Base-by-base conservation (phyloP, 2,113 vertebrate species). In the Notarius quadriscutis region DNA sequence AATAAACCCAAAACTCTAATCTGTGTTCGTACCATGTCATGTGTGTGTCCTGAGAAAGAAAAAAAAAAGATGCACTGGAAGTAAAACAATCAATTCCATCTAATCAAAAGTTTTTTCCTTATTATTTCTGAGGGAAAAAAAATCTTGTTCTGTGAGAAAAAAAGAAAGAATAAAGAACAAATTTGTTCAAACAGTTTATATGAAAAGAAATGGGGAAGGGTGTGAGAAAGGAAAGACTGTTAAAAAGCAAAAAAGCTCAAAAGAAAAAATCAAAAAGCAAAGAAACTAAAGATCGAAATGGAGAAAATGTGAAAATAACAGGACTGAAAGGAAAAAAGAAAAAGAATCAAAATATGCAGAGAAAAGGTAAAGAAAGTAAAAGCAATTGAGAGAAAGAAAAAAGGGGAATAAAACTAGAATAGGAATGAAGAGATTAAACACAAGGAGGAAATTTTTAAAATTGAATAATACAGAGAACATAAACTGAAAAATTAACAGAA, bases 1-100 rank as follows among this genome's bases (percentile, higher is more conserved):
- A 91, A 92, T 91, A 91, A 92, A 92, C 74, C 18, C 85, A 92
- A 92, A 90, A 85, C 69, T 60, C 83, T 55, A 86, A 62, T 20
- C 55, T 77, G 12, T 50, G 27, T 50, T 82, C 41, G 53, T 55
- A 20, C 1, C 14, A 17, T 48, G 71, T 74, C 17, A 27, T 83
- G 27, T 50, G 71, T 77, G 34, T 75, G 72, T 75, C 18, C 69
- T 72, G 69, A 72, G 4, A 18, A 34, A 71, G 14, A 71, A 20
- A 69, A 17, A 30, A 15, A 30, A 15, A 11, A 65, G 58, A 60
- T 20, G 60, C 25, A 22, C 22, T 62, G 65, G 14, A 69, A 30
- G 65, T 14, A 71, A 67, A 67, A 5, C 65, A 67, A 8, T 18
- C 15, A 5, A 34, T 41, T n/a, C 30, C 0, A 71, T 18, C 34